A percentile compares a stretch with the other conserved stretches of the same genome.
Conservation (phyloP, 2,113 vertebrate genomes). For the Sylvia atricapilla region DNA sequence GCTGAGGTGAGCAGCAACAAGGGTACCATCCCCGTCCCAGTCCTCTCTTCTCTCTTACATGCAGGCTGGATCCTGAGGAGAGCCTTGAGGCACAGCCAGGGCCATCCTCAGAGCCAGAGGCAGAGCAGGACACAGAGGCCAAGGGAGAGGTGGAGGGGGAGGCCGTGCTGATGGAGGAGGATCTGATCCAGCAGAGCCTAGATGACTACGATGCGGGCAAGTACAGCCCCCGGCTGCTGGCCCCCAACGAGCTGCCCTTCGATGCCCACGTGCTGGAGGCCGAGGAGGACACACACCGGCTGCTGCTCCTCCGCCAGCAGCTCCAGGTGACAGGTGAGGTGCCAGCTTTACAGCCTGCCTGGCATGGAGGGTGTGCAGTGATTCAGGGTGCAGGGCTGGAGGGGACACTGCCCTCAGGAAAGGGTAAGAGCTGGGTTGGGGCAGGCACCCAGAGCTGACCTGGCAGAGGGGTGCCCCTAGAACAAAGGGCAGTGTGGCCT, state of each 20-base stretch:
- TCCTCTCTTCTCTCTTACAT: neutral
- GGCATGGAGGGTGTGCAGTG: accelerated
- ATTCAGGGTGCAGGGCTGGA: accelerated
- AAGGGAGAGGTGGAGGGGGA: conserved; percentile 76
- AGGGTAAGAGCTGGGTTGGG: neutral
- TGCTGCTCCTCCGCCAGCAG: conserved; percentile 86
- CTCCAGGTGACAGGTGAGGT: conserved; percentile 88
- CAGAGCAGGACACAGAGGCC: conserved; percentile 27
- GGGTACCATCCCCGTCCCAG: neutral
- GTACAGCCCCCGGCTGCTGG: conserved; percentile 90
- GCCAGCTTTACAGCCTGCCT: accelerated
- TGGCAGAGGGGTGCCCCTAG: neutral
- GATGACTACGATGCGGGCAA: conserved; percentile 91
- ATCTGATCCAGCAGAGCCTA: conserved; percentile 95
- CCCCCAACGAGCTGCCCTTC: conserved; percentile 84
- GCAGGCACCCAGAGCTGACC: neutral
- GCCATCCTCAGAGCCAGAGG: conserved; percentile 46
- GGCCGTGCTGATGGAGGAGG: conserved; percentile 93
- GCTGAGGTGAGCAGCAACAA: neutral
- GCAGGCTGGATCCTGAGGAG: conserved; percentile 54
- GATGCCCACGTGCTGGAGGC: conserved; percentile 87
- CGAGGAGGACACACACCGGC: conserved; percentile 84
- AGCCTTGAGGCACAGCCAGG: neutral
- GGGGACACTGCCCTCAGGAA: neutral
- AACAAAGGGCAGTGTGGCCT: neutral